Evolutionary conservation across 2,113 vertebrate genomes (phyloP), one percentile per base, ranked within the genome.

Genomic region (Chlamydotis undulata): DNA sequence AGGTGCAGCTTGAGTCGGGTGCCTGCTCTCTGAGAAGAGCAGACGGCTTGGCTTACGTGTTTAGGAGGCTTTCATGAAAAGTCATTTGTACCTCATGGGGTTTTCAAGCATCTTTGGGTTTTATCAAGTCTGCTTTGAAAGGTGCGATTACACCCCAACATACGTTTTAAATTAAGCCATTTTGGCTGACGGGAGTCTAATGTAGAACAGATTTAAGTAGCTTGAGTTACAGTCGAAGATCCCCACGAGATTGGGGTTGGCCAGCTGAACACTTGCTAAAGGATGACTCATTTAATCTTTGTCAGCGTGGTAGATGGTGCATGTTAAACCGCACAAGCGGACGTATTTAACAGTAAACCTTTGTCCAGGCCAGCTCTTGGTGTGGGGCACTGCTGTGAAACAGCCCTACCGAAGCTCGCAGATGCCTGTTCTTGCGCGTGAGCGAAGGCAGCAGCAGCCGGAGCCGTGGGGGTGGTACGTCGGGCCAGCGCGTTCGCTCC

Each of bases 211-310:
- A 86, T 89, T 94, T 49, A 67, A 95, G 92, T 21, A 83, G 94
- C 63, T 68, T 49, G 93, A 91, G 77, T 55, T 93, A 31, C 89
- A 86, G 55, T 45, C 85, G 43, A 33, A 83, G 87, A 93, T 73
- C 81, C 95, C 93, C 91, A 18, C 0, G 89, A 89, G 95, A 61
- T 0, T 50, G 95, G 19, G 33, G 10, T 78, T 53, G 65, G 81
- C 87, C 94, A 82, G 83, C 57, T 41, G 35, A 94, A 70, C 43
- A 8, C 92, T 91, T 64, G 87, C 96, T 91, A 26, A 28, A 65
- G 93, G 74, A 56, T 89, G 91, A 91, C 81, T 93, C 95, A 89
- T 78, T 92, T 82, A 56, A 84, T 91, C 94, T 93, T 64, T 87
- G 95, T 84, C 93, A 86, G 59, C 23, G 1, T 47, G 82, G 88